A percentile compares a stretch with the other conserved stretches of the same genome.
phyloP scores from a whole-genome alignment of 2,888 invertebrate genomes.

The Melieria picta region DNA sequence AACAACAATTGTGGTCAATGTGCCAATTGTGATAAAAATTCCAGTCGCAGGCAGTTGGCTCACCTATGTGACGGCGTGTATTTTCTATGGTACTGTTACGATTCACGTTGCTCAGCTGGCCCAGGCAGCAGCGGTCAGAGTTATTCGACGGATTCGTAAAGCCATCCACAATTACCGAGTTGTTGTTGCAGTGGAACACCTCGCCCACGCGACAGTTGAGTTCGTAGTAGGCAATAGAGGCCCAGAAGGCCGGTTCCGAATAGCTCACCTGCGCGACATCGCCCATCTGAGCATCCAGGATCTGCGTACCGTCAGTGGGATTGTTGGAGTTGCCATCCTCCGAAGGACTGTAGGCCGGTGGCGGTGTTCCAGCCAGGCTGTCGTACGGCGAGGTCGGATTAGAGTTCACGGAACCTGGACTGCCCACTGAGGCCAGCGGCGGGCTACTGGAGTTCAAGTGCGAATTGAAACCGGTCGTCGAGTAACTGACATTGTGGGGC shows the following conservation, averaged over 20 bases:
- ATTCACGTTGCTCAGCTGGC: conserved; percentile 97
- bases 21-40: no score
- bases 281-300: conserved; percentile 71
- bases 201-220: conserved; percentile 98
- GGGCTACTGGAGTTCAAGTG: conserved; percentile 66
- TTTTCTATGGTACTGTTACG: conserved; percentile 98
- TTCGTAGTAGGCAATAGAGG: conserved; percentile 98
- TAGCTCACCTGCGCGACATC: conserved; percentile 90
- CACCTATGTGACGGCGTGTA: conserved; percentile 95
- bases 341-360: conserved; percentile 92
- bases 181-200: conserved; percentile 91
- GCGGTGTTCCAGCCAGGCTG: conserved; percentile 91
- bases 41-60: conserved; percentile 13
- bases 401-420: conserved; percentile 72
- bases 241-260: conserved; percentile 97
- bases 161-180: conserved; percentile 95
- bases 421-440: conserved; percentile 74
- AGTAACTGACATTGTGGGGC: conserved; percentile 94
- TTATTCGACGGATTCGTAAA: conserved; percentile 99
- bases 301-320: conserved; percentile 68
- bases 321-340: conserved; percentile 80
- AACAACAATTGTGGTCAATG: no score
- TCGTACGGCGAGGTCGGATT: conserved; percentile 81
- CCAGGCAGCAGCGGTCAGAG: conserved; percentile 95
- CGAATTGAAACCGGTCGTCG: conserved; percentile 79